phyloP scores from a whole-genome alignment of 2,797 vertebrate species.

The Chaenodraco wilsoni region DNA sequence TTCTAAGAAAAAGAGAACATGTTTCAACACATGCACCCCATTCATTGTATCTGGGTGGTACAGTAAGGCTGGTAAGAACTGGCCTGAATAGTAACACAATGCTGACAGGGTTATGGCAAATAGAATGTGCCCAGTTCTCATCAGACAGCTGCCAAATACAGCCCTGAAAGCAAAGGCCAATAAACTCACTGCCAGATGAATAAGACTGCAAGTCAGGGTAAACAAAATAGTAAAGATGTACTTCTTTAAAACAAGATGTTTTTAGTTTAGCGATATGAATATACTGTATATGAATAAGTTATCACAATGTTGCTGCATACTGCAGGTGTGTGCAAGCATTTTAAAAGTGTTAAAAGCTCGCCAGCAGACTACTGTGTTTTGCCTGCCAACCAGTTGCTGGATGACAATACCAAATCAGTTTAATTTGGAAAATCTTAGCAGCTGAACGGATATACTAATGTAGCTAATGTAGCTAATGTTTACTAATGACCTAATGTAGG shows the following conservation, averaged over 20 bases:
- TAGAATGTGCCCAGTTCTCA: constrained; percentile 33
- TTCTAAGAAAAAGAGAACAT: background rate
- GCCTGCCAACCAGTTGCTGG: background rate
- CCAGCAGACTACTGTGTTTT: background rate
- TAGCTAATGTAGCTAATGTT: background rate
- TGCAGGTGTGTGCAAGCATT: background rate
- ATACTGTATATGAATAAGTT: background rate
- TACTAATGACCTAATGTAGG: too few species aligned
- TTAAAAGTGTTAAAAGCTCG: background rate
- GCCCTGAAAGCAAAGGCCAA: constrained; percentile 16
- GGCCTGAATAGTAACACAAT: constrained; percentile 29
- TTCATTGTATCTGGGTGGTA: constrained; percentile 12
- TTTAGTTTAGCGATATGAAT: background rate
- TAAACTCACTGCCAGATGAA: background rate
- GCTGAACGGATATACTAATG: too few species aligned
- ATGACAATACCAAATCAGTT: background rate
- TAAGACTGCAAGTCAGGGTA: constrained; percentile 14
- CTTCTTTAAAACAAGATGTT: background rate
- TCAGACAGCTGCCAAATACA: constrained; percentile 19
- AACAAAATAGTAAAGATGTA: constrained; percentile 9
- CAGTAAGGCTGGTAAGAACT: constrained; percentile 7
- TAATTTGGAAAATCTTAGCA: background rate
- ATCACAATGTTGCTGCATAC: background rate
- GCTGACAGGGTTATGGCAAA: constrained; percentile 19
- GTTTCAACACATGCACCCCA: background rate